phyloP scores from a whole-genome alignment of 2,113 vertebrate genomes.

The Lepus americanus region DNA sequence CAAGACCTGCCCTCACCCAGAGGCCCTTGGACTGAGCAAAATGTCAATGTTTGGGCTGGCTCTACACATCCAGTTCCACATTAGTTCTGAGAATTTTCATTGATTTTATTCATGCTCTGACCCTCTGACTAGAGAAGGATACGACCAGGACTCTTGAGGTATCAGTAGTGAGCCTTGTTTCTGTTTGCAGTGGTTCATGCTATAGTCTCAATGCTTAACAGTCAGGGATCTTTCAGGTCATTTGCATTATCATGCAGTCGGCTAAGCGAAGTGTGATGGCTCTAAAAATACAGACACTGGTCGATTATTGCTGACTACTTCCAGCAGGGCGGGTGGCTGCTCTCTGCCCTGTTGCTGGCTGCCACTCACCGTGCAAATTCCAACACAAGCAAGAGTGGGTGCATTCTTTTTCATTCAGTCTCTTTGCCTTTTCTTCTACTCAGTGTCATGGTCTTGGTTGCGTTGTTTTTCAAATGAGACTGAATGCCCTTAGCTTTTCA shows the following conservation, averaged over 20 bases:
- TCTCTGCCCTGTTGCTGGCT: background rate
- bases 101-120: background rate
- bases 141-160: background rate
- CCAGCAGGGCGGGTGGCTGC: background rate
- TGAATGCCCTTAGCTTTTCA: background rate
- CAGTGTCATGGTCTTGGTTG: background rate
- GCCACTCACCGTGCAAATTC: background rate
- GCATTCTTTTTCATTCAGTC: background rate
- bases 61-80: background rate
- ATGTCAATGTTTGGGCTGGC: background rate
- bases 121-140: background rate
- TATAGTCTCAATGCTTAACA: background rate
- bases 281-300: constrained; percentile 55
- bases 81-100: constrained; percentile 33
- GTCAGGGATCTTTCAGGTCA: constrained; percentile 1
- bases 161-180: background rate
- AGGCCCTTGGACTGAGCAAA: background rate
- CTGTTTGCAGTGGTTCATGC: background rate
- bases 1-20: background rate
- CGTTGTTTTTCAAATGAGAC: constrained; percentile 45
- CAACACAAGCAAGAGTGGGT: background rate
- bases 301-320: constrained; percentile 64
- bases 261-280: constrained; percentile 74
- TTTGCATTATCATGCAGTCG: constrained; percentile 76
- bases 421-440: constrained; percentile 11